Conservation (phyloP, 2,888 invertebrate species). For the Lasius fuliginosus region DNA sequence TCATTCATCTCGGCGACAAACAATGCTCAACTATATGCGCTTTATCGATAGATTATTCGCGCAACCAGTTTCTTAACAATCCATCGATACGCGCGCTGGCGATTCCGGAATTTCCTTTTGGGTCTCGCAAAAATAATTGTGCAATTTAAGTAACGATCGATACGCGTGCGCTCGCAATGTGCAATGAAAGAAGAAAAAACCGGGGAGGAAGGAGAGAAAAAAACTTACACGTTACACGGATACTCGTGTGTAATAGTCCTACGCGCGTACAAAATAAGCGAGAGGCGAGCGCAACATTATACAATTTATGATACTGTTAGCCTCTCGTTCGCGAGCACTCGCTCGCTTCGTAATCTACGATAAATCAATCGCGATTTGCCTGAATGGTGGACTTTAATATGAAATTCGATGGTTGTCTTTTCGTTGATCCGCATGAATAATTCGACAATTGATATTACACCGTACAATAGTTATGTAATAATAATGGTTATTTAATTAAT, state of each 20-base stretch:
- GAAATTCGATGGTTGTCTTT: neutral
- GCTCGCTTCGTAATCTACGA: slow-evolving; percentile 21
- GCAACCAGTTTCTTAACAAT: slow-evolving; percentile 11
- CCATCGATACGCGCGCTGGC: neutral
- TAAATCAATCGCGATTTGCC: slow-evolving; percentile 17
- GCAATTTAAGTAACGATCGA: slow-evolving; percentile 47
- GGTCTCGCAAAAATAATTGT: slow-evolving; percentile 9
- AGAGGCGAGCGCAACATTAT: slow-evolving; percentile 6
- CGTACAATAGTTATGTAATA: too few species aligned
- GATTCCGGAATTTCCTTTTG: slow-evolving; percentile 16
- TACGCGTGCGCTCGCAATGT: slow-evolving; percentile 25
- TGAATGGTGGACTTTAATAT: neutral
- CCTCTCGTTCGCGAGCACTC: neutral
- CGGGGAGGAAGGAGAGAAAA: neutral
- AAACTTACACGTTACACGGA: slow-evolving; percentile 23
- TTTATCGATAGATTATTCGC: neutral
- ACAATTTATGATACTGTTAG: slow-evolving; percentile 38
- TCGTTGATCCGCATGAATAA: too few species aligned
- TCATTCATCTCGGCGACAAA: slow-evolving; percentile 63
- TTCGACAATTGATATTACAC: too few species aligned
- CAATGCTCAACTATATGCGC: neutral
- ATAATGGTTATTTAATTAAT: too few species aligned
- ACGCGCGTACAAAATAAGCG: slow-evolving; percentile 36
- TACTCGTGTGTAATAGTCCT: slow-evolving; percentile 37
- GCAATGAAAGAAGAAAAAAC: slow-evolving; percentile 27